Percentiles rank a stretch among this genome's conserved stretches.
phyloP scores from a whole-genome alignment of 2,113 vertebrate species.

The Sphaerodactylus townsendi region DNA sequence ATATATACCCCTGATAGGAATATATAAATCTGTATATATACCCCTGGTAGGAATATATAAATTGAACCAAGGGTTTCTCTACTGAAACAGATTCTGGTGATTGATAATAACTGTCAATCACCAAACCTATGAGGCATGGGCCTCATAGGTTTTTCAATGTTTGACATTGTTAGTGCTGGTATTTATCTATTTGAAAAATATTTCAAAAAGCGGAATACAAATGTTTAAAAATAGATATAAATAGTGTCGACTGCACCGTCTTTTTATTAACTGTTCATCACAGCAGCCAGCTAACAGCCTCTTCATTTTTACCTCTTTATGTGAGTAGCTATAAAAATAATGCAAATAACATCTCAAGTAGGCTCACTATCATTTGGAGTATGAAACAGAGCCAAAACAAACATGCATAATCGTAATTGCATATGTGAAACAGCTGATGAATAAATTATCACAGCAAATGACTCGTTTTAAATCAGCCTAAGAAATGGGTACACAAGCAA shows the following conservation, averaged over 20 bases:
- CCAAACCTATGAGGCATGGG: background rate
- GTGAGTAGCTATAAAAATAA: background rate
- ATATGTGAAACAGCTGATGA: background rate
- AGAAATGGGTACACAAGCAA: background rate
- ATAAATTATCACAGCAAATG: background rate
- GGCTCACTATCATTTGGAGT: background rate
- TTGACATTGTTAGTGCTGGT: background rate
- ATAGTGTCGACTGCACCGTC: background rate
- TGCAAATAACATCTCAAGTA: background rate
- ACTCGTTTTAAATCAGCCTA: background rate
- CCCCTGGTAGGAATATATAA: too few relatives aligned
- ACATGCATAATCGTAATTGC: background rate
- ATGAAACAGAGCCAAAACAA: background rate
- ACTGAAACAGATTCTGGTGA: background rate
- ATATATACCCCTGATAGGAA: too few relatives aligned
- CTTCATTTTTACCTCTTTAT: background rate
- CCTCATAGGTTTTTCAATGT: background rate
- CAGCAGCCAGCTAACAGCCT: background rate
- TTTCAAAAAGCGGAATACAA: background rate
- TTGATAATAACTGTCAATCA: background rate
- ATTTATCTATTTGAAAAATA: background rate
- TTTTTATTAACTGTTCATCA: background rate
- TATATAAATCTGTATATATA: too few relatives aligned
- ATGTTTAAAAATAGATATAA: background rate
- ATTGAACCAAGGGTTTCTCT: background rate